A percentile compares a stretch with the other conserved stretches of the same genome.
phyloP scores from a whole-genome alignment of 2,797 vertebrate species.

The Cirrhinus mrigala region DNA sequence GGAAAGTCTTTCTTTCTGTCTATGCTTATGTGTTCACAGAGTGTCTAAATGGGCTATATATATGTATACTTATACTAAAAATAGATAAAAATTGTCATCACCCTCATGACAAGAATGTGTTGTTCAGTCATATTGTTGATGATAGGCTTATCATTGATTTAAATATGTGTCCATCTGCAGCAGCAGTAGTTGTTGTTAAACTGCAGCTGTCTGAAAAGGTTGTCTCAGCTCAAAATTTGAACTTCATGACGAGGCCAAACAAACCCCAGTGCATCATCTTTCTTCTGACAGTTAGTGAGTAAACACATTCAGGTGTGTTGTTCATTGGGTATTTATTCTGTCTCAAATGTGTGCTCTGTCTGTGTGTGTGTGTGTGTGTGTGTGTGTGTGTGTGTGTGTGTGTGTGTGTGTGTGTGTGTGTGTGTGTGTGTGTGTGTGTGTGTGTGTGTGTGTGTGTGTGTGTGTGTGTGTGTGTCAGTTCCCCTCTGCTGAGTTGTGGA shows the following conservation, averaged over 20 bases:
- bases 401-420: conserved; percentile 3
- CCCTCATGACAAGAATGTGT: neutral
- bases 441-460: neutral
- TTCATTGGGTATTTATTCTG: conserved; percentile 3
- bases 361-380: neutral
- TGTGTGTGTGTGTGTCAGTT: conserved; percentile 2
- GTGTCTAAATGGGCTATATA: neutral
- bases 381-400: neutral
- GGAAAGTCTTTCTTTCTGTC: conserved; percentile 7
- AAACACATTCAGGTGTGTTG: conserved; percentile 21
- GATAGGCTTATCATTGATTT: neutral
- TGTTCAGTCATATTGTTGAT: neutral
- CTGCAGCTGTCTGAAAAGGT: neutral
- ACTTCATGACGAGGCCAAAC: conserved; percentile 16
- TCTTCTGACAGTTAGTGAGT: conserved; percentile 7
- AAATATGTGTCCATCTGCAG: neutral
- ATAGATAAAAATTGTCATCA: neutral
- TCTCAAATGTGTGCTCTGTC: neutral
- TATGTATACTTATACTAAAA: too few species aligned
- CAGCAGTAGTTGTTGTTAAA: conserved; percentile 19
- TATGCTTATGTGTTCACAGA: neutral
- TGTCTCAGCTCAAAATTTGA: conserved; percentile 37
- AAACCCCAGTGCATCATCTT: conserved; percentile 4
- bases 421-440: neutral
- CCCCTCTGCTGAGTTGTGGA: conserved; percentile 3